Percentiles rank a stretch among this genome's conserved stretches.
phyloP scores from a whole-genome alignment of 2,888 invertebrate genomes.

The Formica aserva region DNA sequence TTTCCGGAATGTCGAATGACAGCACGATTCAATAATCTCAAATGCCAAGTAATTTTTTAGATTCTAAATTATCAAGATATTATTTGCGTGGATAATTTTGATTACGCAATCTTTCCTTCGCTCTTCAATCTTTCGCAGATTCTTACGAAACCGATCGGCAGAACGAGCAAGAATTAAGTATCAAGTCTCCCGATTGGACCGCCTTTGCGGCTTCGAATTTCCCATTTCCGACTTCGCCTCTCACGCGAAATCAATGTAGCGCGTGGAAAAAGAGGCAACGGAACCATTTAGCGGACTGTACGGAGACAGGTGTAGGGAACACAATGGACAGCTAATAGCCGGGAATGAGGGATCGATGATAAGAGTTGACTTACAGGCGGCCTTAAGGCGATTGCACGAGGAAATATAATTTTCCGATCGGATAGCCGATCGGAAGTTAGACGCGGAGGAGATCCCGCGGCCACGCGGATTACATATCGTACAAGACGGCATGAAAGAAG shows the following conservation, averaged over 20 bases:
- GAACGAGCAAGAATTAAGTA: background rate
- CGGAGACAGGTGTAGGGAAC: conserved; percentile 9
- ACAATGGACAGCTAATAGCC: conserved; percentile 40
- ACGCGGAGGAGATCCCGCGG: conserved; percentile 3
- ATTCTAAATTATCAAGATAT: background rate
- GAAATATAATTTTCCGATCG: conserved; percentile 61
- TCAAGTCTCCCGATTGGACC: background rate
- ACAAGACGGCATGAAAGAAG: conserved; percentile 65
- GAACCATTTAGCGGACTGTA: background rate
- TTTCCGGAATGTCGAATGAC: background rate
- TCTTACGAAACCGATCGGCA: background rate
- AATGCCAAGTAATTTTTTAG: background rate
- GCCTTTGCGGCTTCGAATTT: conserved; percentile 1
- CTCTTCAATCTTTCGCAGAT: background rate
- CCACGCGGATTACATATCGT: conserved; percentile 56
- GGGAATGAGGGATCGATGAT: background rate
- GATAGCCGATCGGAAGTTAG: conserved; percentile 43
- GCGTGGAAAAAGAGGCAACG: background rate
- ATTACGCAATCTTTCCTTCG: background rate
- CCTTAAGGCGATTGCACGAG: conserved; percentile 52
- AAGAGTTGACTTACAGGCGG: background rate
- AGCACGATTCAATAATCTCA: background rate
- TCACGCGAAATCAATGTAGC: background rate
- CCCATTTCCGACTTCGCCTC: background rate
- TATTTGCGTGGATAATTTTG: background rate